A percentile compares a stretch with the other conserved stretches of the same genome.
phyloP scores from a whole-genome alignment of 2,888 invertebrate species.

The Hirtodrosophila cameraria region DNA sequence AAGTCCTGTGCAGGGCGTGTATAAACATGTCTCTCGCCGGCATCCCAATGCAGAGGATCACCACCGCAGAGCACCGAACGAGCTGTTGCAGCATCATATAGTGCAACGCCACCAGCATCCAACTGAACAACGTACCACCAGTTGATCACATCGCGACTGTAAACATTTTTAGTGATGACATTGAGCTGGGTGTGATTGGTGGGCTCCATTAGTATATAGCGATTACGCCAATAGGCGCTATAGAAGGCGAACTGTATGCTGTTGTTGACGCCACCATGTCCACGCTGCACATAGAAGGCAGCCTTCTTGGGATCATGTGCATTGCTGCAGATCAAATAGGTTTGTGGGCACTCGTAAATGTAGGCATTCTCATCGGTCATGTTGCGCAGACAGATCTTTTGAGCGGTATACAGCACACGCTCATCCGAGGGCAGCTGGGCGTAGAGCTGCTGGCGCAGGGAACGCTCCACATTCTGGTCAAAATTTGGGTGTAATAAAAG shows the following conservation, averaged over 20 bases:
- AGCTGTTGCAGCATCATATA: constrained; percentile 52
- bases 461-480: constrained; percentile 25
- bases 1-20: constrained; percentile 58
- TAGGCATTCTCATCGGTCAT: constrained; percentile 52
- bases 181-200: constrained; percentile 16
- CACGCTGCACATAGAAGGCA: constrained; percentile 55
- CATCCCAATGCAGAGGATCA: constrained; percentile 53
- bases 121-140: constrained; percentile 60
- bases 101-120: constrained; percentile 45
- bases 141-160: constrained; percentile 45
- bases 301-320: constrained; percentile 60
- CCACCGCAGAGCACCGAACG: constrained; percentile 67
- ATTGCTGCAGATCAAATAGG: constrained; percentile 72
- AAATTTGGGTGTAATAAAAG: constrained; percentile 45
- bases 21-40: constrained; percentile 66
- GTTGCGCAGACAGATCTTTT: constrained; percentile 70
- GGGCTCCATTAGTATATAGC: constrained; percentile 55
- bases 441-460: constrained; percentile 33
- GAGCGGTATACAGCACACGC: constrained; percentile 56
- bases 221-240: constrained; percentile 66
- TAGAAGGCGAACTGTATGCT: constrained; percentile 57
- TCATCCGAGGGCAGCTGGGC: constrained; percentile 51
- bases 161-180: constrained; percentile 68
- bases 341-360: constrained; percentile 72
- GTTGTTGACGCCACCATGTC: constrained; percentile 27